Evolutionary conservation across 1,140 invertebrate species (phyloP).

Genomic region (Drosophila miranda): DNA sequence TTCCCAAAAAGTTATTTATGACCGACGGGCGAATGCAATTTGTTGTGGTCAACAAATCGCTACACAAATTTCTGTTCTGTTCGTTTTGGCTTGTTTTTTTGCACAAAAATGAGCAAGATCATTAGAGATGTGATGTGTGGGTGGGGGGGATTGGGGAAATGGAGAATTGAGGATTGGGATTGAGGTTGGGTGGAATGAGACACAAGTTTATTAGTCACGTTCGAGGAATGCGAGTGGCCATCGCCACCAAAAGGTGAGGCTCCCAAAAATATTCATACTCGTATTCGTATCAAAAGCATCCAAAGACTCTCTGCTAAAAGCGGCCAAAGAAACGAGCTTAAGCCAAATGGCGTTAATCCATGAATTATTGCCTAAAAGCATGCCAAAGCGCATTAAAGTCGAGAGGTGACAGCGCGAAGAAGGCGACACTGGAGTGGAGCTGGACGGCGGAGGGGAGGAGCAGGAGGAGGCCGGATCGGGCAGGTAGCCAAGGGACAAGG

Average conservation of each 20-base stretch:
- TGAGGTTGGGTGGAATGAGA: constrained; percentile 2
- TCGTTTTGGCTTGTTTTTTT: constrained; percentile 11
- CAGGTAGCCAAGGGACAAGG: constrained; percentile 44
- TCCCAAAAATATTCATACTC: constrained; percentile 10
- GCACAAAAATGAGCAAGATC: constrained; percentile 48
- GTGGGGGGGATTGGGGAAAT: too few species aligned
- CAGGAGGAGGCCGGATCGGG: constrained; percentile 18
- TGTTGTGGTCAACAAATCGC: constrained; percentile 79
- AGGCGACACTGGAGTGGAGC: constrained; percentile 22
- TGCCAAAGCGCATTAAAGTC: constrained; percentile 81
- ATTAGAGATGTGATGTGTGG: constrained; percentile 30
- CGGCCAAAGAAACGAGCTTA: constrained; percentile 74
- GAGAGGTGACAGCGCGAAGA: constrained; percentile 33
- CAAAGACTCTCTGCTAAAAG: constrained; percentile 64
- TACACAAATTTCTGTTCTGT: constrained; percentile 56
- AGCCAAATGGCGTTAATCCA: constrained; percentile 82
- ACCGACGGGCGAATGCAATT: constrained; percentile 64
- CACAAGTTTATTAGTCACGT: constrained; percentile 78
- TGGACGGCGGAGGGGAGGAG: neutral
- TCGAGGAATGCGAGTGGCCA: constrained; percentile 62
- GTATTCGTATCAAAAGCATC: constrained; percentile 35
- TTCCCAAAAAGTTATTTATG: constrained; percentile 68
- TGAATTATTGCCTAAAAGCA: constrained; percentile 82
- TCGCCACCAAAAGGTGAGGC: constrained; percentile 61
- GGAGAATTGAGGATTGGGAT: too few species aligned